phyloP scores from a whole-genome alignment of 2,888 invertebrate genomes.

The Eudemis profundana region DNA sequence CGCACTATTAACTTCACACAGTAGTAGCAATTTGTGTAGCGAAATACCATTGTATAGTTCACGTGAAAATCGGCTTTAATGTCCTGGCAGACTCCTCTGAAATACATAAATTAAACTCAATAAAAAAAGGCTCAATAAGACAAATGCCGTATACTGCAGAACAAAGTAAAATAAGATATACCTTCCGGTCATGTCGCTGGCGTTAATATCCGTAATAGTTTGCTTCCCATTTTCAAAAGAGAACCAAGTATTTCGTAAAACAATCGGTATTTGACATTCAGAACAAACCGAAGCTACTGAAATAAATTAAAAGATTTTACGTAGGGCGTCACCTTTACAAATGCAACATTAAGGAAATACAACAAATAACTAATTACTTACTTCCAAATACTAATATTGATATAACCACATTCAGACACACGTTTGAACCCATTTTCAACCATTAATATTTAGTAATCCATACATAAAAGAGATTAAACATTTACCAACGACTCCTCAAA shows the following conservation, averaged over 20 bases:
- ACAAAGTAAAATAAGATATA: conserved; percentile 52
- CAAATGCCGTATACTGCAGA: conserved; percentile 10
- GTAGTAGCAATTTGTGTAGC: conserved; percentile 89
- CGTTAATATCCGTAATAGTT: conserved; percentile 93
- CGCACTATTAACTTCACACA: conserved; percentile 94
- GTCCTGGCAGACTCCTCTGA: conserved; percentile 89
- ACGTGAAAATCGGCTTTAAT: conserved; percentile 90
- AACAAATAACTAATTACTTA: conserved; percentile 49
- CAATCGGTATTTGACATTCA: conserved; percentile 90
- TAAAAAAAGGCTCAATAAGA: conserved; percentile 9
- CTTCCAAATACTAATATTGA: conserved; percentile 54
- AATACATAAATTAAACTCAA: conserved; percentile 16
- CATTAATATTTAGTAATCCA: conserved; percentile 23
- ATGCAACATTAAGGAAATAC: conserved; percentile 21
- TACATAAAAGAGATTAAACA: conserved; percentile 38
- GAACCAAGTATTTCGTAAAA: conserved; percentile 95
- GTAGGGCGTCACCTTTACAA: conserved; percentile 70
- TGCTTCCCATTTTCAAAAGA: conserved; percentile 95
- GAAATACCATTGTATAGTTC: conserved; percentile 94
- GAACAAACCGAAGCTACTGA: conserved; percentile 66
- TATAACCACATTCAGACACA: conserved; percentile 50
- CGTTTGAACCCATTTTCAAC: conserved; percentile 53
- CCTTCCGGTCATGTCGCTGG: conserved; percentile 90
- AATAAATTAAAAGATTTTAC: conserved; percentile 56
- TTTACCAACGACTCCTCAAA: background rate